Evolutionary conservation across 2,888 invertebrate genomes (phyloP), one percentile per base, ranked within the genome.

Genomic region (Caenorhabditis sp.): DNA sequence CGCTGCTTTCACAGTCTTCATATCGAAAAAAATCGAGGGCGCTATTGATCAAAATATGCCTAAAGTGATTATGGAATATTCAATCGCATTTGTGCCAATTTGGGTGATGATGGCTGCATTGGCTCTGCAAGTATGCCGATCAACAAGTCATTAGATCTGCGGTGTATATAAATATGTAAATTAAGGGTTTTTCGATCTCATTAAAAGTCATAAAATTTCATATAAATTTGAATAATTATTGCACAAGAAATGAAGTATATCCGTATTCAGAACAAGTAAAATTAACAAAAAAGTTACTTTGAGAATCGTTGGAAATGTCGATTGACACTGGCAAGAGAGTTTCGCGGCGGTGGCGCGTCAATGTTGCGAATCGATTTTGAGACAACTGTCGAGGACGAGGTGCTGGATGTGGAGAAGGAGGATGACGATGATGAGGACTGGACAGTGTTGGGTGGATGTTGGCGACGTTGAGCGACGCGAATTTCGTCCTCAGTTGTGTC

Each of bases 21-120:
- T 85, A n/a, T 78, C 78, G 59, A 67, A 75, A 38, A 84, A 84
- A 59, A 67, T 84, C 53, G 80, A 80, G 26, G 84, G 82, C 26
- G 81, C 82, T 17, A 52, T 77, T 14, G 84, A 84, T 25, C 80
- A 73, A n/a, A 74, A 75, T 4, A 68, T 82, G 66, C 81, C 80
- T 1, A 78, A 79, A 1, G 63, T 76, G 17, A 53, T 64, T 20
- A 70, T 70, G 8, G 64, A 76, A 1, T 83, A 79, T 60, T 70
- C 70, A 17, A 43, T 82, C 23, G 74, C 82, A 14, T 83, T 83
- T 26, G 23, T 79, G 54, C 83, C 83, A 1, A 27, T 83, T 20
- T 83, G 83, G 83, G 21, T 75, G 14, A 56, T 81, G 1, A 36
- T 79, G 54, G 70, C 59, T 2, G 23, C 50, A 2, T 67, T 84